Conservation (phyloP, 2,888 invertebrate genomes). For the Invenusta paracnida region DNA sequence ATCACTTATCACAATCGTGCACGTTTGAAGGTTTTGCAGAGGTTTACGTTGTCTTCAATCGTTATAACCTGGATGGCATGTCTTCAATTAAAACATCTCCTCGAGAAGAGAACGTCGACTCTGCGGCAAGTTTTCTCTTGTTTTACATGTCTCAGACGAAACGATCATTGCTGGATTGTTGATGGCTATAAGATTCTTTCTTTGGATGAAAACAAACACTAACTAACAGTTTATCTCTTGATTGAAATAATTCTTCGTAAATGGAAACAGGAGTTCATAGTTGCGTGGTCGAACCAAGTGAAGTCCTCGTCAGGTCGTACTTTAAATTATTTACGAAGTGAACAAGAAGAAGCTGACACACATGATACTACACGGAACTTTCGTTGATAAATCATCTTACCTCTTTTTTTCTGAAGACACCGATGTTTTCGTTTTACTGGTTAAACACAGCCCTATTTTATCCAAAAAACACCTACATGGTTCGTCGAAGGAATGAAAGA, state of each 20-base stretch:
- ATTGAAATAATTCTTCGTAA: constrained; percentile 9
- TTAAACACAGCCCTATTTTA: neutral
- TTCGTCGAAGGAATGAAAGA: constrained; percentile 2
- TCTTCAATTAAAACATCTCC: constrained; percentile 7
- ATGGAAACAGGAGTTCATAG: constrained; percentile 24
- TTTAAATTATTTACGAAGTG: neutral
- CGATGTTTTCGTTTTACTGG: constrained; percentile 5
- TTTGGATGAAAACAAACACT: constrained; percentile 4
- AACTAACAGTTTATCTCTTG: constrained; percentile 26
- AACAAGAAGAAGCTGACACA: neutral
- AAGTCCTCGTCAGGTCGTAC: constrained; percentile 5
- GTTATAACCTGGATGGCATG: neutral
- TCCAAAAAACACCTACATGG: neutral
- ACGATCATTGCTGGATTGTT: constrained; percentile 10
- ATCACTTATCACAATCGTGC: neutral
- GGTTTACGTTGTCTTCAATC: constrained; percentile 3
- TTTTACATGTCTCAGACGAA: constrained; percentile 19
- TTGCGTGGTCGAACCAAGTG: constrained; percentile 1
- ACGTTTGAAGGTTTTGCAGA: too few species aligned
- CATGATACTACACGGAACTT: constrained; percentile 6
- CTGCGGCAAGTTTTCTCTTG: constrained; percentile 15
- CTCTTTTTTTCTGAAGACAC: constrained; percentile 17
- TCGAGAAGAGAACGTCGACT: constrained; percentile 6
- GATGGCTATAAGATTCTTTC: constrained; percentile 10
- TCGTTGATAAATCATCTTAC: constrained; percentile 20